Evolutionary conservation across 2,113 vertebrate species (phyloP).

Genomic region (Pelodiscus sinensis): DNA sequence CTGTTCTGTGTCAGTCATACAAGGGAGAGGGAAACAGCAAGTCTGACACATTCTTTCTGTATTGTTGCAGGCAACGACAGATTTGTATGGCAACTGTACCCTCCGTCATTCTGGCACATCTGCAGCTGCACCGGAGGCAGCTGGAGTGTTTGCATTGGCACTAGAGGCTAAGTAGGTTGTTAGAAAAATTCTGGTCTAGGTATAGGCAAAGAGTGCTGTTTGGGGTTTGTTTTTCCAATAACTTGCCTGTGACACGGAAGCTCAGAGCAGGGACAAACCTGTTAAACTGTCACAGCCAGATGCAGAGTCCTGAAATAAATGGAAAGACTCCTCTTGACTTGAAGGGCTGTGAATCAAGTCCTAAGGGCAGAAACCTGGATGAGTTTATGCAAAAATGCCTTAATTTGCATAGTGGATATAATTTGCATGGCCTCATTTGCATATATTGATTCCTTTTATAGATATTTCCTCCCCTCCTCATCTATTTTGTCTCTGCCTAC

Average conservation of each 20-base stretch:
- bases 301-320: neutral
- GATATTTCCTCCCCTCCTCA: neutral
- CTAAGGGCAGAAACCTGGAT: neutral
- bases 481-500: neutral
- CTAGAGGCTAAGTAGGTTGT: slow-evolving; percentile 96
- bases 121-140: slow-evolving; percentile 96
- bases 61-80: slow-evolving; percentile 92
- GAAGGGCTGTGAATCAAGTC: neutral
- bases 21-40: neutral
- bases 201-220: neutral
- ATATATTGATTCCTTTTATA: neutral
- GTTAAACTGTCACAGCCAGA: neutral
- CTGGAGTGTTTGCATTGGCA: slow-evolving; percentile 96
- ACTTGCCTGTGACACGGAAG: fast-evolving
- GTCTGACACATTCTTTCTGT: slow-evolving; percentile 49
- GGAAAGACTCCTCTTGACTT: neutral
- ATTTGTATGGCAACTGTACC: slow-evolving; percentile 98
- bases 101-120: slow-evolving; percentile 97
- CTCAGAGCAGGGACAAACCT: neutral
- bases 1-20: neutral
- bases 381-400: neutral
- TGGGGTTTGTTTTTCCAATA: neutral
- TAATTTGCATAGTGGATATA: neutral
- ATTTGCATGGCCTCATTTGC: neutral
- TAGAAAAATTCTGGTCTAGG: slow-evolving; percentile 5